Evolutionary conservation across 2,797 vertebrate genomes (phyloP), one percentile per base, ranked within the genome.

Genomic region (Urosaurus nigricauda): DNA sequence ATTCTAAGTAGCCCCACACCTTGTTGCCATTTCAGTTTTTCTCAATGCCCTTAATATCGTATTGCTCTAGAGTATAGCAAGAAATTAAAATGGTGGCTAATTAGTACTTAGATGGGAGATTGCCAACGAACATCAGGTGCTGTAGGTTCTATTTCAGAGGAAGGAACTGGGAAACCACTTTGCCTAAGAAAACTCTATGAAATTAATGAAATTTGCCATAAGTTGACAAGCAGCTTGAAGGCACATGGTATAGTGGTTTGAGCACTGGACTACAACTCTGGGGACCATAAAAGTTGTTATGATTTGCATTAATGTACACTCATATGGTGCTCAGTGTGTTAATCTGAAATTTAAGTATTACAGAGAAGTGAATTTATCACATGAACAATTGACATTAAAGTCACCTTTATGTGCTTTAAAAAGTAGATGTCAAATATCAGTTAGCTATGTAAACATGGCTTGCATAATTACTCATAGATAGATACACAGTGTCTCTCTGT

Each of bases 371-470:
- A 63, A 35, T 81, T 60, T 13, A 40, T 13, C 19, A 63, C 58
- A 60, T 81, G 13, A 40, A 26, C 24, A 40, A 40, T 79, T n/a
- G 13, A 16, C 47, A n/a, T 81, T 35, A 40, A 81, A 26, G 37
- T 63, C 9, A 58, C n/a, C 53, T 60, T 37, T 13, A 13, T 58
- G 19, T 60, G 79, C n/a, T 80, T 81, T 75, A 73, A 37, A 87
- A 86, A 71, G 35, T 83, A 81, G 40, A 7, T 13, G 88, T 87
- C 91, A 87, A 85, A 85, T 92, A 90, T 88, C 87, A 92, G 85
- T 53, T 60, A 2, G 75, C 90, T 43, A 19, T 75, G 90, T 85
- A 74, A 71, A 87, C 56, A 47, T 71, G 60, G 53, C 60, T 78
- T 87, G 84, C 21, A 81, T 79, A 51, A n/a, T n/a, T 51, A 51